phyloP scores from a whole-genome alignment of 92 coral and sea anemone genomes.

The Pocillopora grandis region DNA sequence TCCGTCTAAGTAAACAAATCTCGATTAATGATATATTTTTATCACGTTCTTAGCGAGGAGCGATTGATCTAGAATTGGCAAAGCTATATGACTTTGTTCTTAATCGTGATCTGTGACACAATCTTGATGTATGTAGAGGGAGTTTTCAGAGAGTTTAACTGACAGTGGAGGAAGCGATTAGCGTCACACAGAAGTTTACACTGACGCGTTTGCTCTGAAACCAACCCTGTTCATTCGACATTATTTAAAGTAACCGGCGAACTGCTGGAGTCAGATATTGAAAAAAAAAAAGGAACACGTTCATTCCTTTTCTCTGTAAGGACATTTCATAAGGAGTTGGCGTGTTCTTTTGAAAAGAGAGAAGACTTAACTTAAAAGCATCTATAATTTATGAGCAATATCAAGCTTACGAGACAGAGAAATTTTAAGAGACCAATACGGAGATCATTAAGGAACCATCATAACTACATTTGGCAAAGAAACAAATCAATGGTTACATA shows the following conservation, averaged over 20 bases:
- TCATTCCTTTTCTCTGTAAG: not conserved
- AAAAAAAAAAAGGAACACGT: not conserved
- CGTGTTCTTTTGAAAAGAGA: not conserved
- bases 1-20: not conserved
- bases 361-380: not conserved
- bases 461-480: not conserved
- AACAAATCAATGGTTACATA: too few species aligned
- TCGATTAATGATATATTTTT: not conserved
- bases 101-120: conserved; percentile 5
- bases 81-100: not conserved
- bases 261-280: not conserved
- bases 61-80: not conserved
- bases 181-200: not conserved
- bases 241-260: not conserved
- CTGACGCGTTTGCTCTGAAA: not conserved
- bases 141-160: not conserved
- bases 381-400: not conserved
- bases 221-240: not conserved
- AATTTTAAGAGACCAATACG: not conserved
- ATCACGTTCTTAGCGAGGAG: not conserved
- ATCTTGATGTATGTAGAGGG: not conserved
- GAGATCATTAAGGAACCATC: not conserved
- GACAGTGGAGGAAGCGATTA: not conserved
- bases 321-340: not conserved
- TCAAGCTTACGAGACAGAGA: not conserved